Base-by-base conservation (phyloP, 2,888 invertebrate species). In the Heteropelma amictum region DNA sequence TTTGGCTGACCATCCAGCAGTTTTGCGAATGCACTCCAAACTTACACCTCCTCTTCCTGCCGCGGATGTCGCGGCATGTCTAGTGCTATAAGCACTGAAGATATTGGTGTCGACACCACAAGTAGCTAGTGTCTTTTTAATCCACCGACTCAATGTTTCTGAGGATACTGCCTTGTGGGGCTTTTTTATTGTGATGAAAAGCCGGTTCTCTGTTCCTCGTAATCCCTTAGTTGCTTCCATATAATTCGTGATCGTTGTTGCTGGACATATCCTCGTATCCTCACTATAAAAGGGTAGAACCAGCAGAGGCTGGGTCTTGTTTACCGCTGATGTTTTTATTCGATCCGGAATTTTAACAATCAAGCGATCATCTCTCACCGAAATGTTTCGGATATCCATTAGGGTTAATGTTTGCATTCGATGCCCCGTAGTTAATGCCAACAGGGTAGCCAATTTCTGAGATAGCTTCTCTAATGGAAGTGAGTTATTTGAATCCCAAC, bases 391-490 rank as follows among this genome's bases (percentile, higher is more conserved):
- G 2, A 77, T 72, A 42, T 68, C 70, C 10, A 78, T 78, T 28
- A 64, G 8, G 3, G 74, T 40, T 21, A 77, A 35, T n/a, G 75
- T 77, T 40, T 80, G 79, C 1, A 76, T 23, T 17, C 76, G 70
- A 1, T 80, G 75, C 21, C 69, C 76, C 10, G 76, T 78, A n/a
- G 68, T 38, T 19, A 77, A 17, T 1, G 77, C 78, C 58, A 79
- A 26, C 3, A 79, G 21, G 1, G 63, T 76, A 28, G 72, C 35
- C 12, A 78, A 38, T 63, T 78, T 78, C 65, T 77, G 76, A 0
- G 60, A 26, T 3, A 26, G n/a, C 19, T 68, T 49, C 51, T 61
- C 40, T 14, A 80, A 49, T 12, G 49, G 21, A 14, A 79, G 47
- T 19, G 42, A 19, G 17, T 58, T 40, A 17, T 70, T 56, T 6